phyloP scores from a whole-genome alignment of 2,888 invertebrate genomes.

The Tillus elongatus region DNA sequence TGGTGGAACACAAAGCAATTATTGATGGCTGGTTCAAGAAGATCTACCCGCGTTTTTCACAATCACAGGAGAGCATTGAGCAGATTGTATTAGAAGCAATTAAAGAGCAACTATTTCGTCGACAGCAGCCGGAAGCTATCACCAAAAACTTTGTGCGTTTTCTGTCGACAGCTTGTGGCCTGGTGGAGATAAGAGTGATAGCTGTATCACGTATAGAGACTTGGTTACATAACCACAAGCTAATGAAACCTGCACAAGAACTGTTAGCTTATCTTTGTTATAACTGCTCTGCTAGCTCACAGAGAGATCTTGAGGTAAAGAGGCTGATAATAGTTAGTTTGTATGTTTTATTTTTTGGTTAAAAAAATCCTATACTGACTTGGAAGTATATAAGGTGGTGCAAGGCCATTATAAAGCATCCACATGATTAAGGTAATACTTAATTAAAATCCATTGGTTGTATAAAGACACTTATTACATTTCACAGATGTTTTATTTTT shows the following conservation, averaged over 20 bases:
- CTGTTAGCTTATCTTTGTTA: constrained; percentile 81
- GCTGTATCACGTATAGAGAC: constrained; percentile 76
- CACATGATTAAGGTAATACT: too few relatives aligned
- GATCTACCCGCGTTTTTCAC: constrained; percentile 50
- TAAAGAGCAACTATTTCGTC: constrained; percentile 75
- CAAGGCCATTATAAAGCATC: too few relatives aligned
- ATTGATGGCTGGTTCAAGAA: constrained; percentile 44
- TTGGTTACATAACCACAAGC: constrained; percentile 94
- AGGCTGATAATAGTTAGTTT: too few relatives aligned
- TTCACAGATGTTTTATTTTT: too few relatives aligned
- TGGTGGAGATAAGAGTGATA: constrained; percentile 73
- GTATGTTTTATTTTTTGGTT: too few relatives aligned
- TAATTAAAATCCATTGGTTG: too few relatives aligned
- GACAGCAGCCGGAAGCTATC: constrained; percentile 79
- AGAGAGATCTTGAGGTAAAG: constrained; percentile 51
- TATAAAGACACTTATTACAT: too few relatives aligned
- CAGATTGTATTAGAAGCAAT: constrained; percentile 76
- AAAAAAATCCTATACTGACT: too few relatives aligned
- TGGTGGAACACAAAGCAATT: constrained; percentile 38
- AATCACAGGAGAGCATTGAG: constrained; percentile 61
- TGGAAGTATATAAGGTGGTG: too few relatives aligned
- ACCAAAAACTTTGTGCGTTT: constrained; percentile 83
- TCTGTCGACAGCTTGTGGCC: constrained; percentile 75
- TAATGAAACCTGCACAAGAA: constrained; percentile 87
- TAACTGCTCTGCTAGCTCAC: constrained; percentile 69